These are phyloP conservation scores for Apoda limacodes DNA, from an alignment of 2,888 invertebrate species.

Conservation along the genomic window DNA sequence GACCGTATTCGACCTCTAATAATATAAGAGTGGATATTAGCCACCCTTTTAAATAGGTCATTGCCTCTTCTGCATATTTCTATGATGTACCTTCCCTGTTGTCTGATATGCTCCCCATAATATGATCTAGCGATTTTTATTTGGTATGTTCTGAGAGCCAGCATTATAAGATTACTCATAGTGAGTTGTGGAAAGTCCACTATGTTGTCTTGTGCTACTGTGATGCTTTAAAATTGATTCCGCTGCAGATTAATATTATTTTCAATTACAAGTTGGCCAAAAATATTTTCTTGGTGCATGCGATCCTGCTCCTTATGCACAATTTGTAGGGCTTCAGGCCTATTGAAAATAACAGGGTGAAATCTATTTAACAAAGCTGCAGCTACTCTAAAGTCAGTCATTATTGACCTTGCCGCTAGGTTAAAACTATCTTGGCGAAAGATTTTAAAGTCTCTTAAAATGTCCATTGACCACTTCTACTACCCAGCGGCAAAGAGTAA, in stretches of 20 bases:
- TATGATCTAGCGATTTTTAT: constrained; percentile 8
- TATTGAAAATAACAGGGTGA: constrained; percentile 4
- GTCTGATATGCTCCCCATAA: constrained; percentile 3
- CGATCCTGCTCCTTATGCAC: not conserved
- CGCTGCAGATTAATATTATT: not conserved
- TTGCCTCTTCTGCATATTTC: not conserved
- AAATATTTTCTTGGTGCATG: no score
- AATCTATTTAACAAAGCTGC: constrained; percentile 13
- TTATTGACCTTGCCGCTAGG: constrained; percentile 4
- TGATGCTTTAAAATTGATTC: not conserved
- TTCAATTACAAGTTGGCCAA: not conserved
- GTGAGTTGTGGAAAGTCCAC: constrained; percentile 3
- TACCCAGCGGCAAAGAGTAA: constrained; percentile 13
- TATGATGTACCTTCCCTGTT: not conserved
- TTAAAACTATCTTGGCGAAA: constrained; percentile 14
- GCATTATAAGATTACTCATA: constrained; percentile 2
- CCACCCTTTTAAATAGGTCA: not conserved
- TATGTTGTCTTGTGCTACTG: not conserved
- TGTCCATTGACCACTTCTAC: constrained; percentile 14
- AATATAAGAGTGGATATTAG: not conserved
- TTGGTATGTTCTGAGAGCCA: constrained; percentile 11
- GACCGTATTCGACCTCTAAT: constrained; percentile 4
- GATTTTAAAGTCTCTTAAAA: constrained; percentile 16
- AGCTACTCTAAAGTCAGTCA: constrained; percentile 13
- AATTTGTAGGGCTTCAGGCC: not conserved